Conservation (phyloP, 2,113 vertebrate species). For the Caloenas nicobarica region DNA sequence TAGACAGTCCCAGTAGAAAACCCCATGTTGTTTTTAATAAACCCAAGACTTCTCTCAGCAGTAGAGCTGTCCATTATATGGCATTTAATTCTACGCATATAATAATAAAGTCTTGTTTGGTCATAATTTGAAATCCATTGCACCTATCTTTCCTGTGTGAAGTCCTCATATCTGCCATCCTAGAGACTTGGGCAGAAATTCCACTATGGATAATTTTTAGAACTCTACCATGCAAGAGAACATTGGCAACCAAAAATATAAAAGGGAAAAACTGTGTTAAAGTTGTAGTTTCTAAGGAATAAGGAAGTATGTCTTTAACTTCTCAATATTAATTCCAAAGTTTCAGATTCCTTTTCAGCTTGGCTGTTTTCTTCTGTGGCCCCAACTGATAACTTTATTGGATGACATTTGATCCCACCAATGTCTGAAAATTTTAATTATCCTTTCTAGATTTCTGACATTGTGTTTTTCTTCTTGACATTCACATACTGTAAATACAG, state of each 20-base stretch:
- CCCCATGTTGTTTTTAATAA: background rate
- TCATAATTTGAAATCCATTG: background rate
- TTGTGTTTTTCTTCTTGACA: constrained; percentile 36
- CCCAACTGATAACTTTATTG: background rate
- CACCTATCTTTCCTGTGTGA: background rate
- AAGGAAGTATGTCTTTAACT: background rate
- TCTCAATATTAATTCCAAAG: background rate
- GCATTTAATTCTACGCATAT: background rate
- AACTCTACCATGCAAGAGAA: background rate
- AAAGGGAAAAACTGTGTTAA: background rate
- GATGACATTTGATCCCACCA: background rate
- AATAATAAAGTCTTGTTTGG: background rate
- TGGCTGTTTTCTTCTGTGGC: background rate
- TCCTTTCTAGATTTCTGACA: constrained; percentile 4
- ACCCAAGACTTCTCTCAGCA: background rate
- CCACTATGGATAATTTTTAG: background rate
- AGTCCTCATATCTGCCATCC: background rate
- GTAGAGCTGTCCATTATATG: background rate
- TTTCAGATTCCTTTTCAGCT: background rate
- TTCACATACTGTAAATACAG: constrained; percentile 27
- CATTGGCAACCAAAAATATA: background rate
- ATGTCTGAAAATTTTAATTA: background rate
- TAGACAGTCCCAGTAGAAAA: background rate
- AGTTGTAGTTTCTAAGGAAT: background rate
- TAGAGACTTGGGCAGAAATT: background rate